Conservation (phyloP, 2,113 vertebrate species). For the Nymphicus hollandicus region DNA sequence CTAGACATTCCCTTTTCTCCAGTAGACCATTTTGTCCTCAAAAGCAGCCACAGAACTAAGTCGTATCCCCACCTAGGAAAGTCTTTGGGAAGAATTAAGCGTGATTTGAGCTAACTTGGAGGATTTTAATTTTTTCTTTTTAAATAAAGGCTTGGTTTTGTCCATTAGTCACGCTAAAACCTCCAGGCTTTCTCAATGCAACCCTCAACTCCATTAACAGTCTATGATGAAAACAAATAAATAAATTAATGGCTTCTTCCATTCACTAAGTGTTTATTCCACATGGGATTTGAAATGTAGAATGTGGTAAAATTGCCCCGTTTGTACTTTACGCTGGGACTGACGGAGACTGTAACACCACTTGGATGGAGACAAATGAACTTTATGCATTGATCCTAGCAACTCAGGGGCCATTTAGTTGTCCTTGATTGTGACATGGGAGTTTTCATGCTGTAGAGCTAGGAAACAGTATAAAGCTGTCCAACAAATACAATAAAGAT, state of each 20-base stretch:
- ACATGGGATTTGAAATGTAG: neutral
- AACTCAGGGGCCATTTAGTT: neutral
- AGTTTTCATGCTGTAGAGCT: neutral
- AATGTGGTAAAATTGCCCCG: neutral
- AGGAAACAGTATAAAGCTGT: neutral
- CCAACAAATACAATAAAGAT: neutral
- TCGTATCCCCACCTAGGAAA: neutral
- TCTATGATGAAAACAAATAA: neutral
- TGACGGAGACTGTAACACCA: neutral
- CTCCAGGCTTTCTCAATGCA: neutral
- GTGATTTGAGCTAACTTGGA: neutral
- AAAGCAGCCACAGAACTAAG: neutral
- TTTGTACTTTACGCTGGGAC: neutral
- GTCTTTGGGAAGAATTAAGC: neutral
- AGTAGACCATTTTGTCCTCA: neutral
- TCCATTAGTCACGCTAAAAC: neutral
- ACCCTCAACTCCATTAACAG: neutral
- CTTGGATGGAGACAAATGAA: neutral
- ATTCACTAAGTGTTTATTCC: neutral
- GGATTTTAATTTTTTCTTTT: neutral
- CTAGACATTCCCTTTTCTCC: neutral
- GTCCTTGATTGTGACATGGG: slow-evolving; percentile 4
- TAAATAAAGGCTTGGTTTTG: neutral
- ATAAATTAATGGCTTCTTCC: neutral
- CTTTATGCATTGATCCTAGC: neutral